Conservation (phyloP, 2,888 invertebrate genomes). For the Mamestra brassicae region DNA sequence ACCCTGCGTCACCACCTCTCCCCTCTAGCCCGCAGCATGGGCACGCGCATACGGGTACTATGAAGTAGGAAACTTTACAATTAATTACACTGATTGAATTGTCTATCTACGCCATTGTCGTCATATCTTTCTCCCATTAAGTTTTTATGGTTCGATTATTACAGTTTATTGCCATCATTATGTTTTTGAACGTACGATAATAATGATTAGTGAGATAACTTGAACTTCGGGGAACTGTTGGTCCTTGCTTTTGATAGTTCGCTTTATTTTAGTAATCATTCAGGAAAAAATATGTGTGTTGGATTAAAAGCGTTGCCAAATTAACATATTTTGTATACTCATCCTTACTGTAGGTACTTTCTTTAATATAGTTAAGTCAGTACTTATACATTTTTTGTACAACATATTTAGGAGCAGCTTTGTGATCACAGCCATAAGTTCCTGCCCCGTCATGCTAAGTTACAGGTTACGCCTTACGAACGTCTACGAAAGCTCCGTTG, state of each 20-base stretch:
- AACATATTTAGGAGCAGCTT: slow-evolving; percentile 8
- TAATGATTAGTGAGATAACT: slow-evolving; percentile 59
- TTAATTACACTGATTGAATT: slow-evolving; percentile 84
- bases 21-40: slow-evolving; percentile 57
- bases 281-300: slow-evolving; percentile 7
- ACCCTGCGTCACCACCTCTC: slow-evolving; percentile 35
- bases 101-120: slow-evolving; percentile 80
- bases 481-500: slow-evolving; percentile 29
- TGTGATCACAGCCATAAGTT: slow-evolving; percentile 9
- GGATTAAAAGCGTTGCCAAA: slow-evolving; percentile 2
- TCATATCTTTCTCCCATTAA: slow-evolving; percentile 68
- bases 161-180: slow-evolving; percentile 62
- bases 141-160: slow-evolving; percentile 72
- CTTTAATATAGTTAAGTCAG: neutral
- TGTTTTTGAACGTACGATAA: slow-evolving; percentile 56
- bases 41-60: slow-evolving; percentile 78
- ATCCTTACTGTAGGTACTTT: neutral
- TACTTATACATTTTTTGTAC: neutral
- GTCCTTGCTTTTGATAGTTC: slow-evolving; percentile 31
- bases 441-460: slow-evolving; percentile 23
- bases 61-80: slow-evolving; percentile 78
- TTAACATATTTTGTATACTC: slow-evolving; percentile 1
- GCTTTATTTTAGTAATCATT: slow-evolving; percentile 37
- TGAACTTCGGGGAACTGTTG: slow-evolving; percentile 45
- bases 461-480: slow-evolving; percentile 2